Evolutionary conservation across 2,797 vertebrate genomes (phyloP), one percentile per base, ranked within the genome.

Genomic region (Limnodromus scolopaceus): DNA sequence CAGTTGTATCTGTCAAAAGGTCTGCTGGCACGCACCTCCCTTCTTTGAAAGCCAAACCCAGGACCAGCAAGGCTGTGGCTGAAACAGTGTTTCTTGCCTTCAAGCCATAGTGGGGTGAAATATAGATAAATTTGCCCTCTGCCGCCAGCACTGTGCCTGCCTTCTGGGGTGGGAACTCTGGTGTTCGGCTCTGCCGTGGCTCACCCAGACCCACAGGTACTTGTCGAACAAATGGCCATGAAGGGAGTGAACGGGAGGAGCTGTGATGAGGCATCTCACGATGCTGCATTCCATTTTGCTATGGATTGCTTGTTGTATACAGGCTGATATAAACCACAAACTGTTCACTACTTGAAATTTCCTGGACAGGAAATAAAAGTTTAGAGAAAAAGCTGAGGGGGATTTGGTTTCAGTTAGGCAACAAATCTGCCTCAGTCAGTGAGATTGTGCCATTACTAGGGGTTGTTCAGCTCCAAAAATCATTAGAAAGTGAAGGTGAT

Each of bases 251-350:
- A 34, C 0, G 1, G 45, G 43, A 81, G 41, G 41, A 66, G 38
- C 30, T 0, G 4, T 68, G 45, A 28, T 0, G 2, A 53, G n/a
- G 32, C 3, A 0, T 34, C 55, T 84, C 0, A 0, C 65, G 30
- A 39, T 61, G 43, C 54, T 83, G 27, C 71, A n/a, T 85, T 84
- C 48, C 17, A 3, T 78, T 91, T 84, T 71, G 36, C 38, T 80
- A 1, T 16, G 20, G 45, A 27, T 81, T 84, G 75, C 45, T 57
- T 60, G 72, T 54, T 68, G 32, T 45, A 3, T 65, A 28, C 17
- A 54, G 53, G 23, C 27, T n/a, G 54, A 32, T 74, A 57, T 23
- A 81, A 77, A 27, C 75, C 34, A 45, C 51, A 28, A 2, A 0
- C n/a, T 85, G 30, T 43, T 92, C 38, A 38, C 19, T 51, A 32